Evolutionary conservation across 2,888 invertebrate species (phyloP).

Genomic region (Coenonympha glycerion): DNA sequence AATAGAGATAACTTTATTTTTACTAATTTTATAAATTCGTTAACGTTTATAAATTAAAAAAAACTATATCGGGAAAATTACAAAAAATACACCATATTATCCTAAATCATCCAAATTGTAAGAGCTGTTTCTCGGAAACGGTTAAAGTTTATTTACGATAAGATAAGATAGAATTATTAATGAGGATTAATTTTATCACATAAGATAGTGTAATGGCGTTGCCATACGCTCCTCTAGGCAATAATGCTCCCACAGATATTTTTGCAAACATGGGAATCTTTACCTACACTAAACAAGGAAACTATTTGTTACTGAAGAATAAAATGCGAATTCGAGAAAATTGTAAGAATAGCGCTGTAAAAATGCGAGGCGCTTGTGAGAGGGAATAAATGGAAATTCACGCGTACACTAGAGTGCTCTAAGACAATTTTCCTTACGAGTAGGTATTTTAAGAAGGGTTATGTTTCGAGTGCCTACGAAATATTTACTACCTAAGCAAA

Average conservation of each 20-base stretch:
- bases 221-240: neutral
- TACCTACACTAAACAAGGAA: conserved; percentile 6
- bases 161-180: too few relatives aligned
- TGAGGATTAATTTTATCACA: too few relatives aligned
- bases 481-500: too few relatives aligned
- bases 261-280: neutral
- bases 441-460: conserved; percentile 4
- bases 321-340: conserved; percentile 11
- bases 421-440: conserved; percentile 8
- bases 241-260: neutral
- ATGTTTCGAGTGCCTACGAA: neutral
- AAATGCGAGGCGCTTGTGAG: conserved; percentile 5
- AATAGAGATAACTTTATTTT: too few relatives aligned
- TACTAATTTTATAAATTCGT: too few relatives aligned
- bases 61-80: too few relatives aligned
- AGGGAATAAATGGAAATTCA: conserved; percentile 8
- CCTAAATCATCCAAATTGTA: too few relatives aligned
- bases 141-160: too few relatives aligned
- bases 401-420: neutral
- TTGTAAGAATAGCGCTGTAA: conserved; percentile 4
- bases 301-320: conserved; percentile 6
- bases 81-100: too few relatives aligned
- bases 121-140: too few relatives aligned
- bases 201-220: too few relatives aligned
- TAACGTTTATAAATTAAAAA: too few relatives aligned